Evolutionary conservation across 1,140 invertebrate species (phyloP).

Genomic region (Scaptomyza pallida): DNA sequence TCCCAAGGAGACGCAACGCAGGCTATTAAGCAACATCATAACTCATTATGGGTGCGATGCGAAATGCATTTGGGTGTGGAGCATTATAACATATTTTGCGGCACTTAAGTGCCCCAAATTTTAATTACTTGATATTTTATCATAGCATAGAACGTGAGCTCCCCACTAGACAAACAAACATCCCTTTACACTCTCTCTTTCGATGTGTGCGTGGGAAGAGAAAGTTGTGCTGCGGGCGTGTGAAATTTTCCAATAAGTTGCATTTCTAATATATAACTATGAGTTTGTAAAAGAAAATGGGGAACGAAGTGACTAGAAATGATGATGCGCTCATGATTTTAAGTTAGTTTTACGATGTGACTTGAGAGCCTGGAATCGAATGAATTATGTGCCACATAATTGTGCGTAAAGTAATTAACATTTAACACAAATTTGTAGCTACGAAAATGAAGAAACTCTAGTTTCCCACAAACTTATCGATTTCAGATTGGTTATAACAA

Average conservation of each 20-base stretch:
- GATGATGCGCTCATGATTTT: not conserved
- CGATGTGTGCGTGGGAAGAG: slow-evolving; percentile 62
- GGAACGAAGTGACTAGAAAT: not conserved
- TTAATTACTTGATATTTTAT: slow-evolving; percentile 60
- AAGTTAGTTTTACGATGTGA: slow-evolving; percentile 14
- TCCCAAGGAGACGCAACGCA: not conserved
- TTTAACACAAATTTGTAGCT: slow-evolving; percentile 56
- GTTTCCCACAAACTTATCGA: not conserved
- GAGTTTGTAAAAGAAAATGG: not conserved
- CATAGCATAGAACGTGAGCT: slow-evolving; percentile 20
- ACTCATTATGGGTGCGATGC: slow-evolving; percentile 42
- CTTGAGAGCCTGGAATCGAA: not conserved
- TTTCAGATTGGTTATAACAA: not conserved
- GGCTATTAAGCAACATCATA: slow-evolving; percentile 21
- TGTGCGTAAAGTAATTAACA: slow-evolving; percentile 73
- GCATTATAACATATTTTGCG: slow-evolving; percentile 29
- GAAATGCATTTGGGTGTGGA: slow-evolving; percentile 31
- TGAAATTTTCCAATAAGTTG: slow-evolving; percentile 76
- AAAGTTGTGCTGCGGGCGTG: slow-evolving; percentile 59
- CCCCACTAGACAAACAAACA: not conserved
- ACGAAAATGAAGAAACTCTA: slow-evolving; percentile 9
- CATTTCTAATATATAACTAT: slow-evolving; percentile 43
- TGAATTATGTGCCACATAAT: slow-evolving; percentile 36
- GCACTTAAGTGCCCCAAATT: slow-evolving; percentile 57
- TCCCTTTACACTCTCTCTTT: slow-evolving; percentile 6